Evolutionary conservation across 2,797 vertebrate species (phyloP).

Genomic region (Spheniscus humboldti): DNA sequence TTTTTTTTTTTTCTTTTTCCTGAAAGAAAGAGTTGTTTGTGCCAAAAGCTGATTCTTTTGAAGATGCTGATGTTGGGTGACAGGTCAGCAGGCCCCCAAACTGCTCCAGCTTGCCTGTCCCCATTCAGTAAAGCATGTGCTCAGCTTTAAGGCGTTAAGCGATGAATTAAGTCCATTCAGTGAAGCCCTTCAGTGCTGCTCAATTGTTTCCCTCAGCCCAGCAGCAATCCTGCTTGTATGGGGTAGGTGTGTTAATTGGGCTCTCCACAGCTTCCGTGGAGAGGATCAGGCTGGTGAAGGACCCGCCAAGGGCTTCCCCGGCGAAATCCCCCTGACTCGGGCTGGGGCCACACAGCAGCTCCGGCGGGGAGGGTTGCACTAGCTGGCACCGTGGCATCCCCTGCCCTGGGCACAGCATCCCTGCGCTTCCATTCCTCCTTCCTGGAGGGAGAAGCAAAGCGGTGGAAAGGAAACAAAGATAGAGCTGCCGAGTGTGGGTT

Average conservation of each 20-base stretch:
- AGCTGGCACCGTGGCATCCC: background rate
- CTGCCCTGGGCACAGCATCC: background rate
- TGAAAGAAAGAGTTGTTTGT: conserved; percentile 34
- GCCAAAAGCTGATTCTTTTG: conserved; percentile 13
- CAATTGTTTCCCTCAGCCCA: background rate
- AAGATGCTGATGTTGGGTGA: conserved; percentile 36
- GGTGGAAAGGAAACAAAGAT: background rate
- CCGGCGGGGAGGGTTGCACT: rapidly evolving
- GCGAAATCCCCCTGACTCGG: background rate
- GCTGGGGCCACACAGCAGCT: background rate
- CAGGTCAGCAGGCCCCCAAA: conserved; percentile 9
- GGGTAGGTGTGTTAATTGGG: background rate
- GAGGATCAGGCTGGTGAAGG: background rate
- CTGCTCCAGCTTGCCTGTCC: background rate
- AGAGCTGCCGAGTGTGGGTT: rapidly evolving
- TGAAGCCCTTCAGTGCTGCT: background rate
- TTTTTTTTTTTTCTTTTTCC: background rate
- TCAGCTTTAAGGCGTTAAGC: background rate
- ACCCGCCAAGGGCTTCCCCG: background rate
- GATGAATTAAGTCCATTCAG: background rate
- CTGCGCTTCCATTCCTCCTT: rapidly evolving
- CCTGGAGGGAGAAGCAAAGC: rapidly evolving
- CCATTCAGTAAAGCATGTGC: background rate
- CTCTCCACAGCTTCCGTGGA: background rate
- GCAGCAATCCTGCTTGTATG: background rate